Conservation (phyloP, 2,797 vertebrate species). For the Rhinella marina region DNA sequence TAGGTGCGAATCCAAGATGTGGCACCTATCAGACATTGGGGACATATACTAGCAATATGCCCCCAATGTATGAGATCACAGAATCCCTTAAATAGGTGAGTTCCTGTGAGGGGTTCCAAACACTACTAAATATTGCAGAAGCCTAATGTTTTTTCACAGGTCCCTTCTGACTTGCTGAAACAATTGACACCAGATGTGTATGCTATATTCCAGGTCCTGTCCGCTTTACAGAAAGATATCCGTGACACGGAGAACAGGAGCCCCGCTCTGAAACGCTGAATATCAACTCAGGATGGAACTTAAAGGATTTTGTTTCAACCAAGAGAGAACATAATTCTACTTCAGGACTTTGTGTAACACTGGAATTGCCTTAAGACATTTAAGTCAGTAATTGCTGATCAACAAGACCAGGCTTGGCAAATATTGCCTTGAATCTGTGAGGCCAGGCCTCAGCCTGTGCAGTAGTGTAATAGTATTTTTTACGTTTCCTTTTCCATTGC, state of each 20-base stretch:
- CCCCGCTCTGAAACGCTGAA: conserved; percentile 84
- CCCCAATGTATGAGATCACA: no score
- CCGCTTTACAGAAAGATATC: conserved; percentile 86
- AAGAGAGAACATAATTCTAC: conserved; percentile 60
- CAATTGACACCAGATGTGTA: background rate
- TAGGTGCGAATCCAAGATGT: no score
- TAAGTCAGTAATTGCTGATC: conserved; percentile 18
- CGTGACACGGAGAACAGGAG: conserved; percentile 83
- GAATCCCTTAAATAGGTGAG: no score
- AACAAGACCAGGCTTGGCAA: background rate
- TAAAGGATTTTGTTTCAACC: conserved; percentile 39
- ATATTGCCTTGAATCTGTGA: conserved; percentile 14
- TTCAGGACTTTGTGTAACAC: conserved; percentile 56
- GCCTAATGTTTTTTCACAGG: no score
- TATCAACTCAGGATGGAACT: background rate
- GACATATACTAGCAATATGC: no score
- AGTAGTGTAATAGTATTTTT: conserved; percentile 1
- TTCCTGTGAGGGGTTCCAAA: no score
- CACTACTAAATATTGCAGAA: no score
- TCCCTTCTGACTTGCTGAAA: no score
- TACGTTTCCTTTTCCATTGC: background rate
- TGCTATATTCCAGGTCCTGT: conserved; percentile 79
- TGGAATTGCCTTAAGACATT: conserved; percentile 71
- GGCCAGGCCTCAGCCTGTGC: conserved; percentile 29
- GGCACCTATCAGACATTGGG: no score